These are phyloP conservation scores for Eidolon dupreanum DNA, from an alignment of 2,797 vertebrate species.

Conservation along the genomic window DNA sequence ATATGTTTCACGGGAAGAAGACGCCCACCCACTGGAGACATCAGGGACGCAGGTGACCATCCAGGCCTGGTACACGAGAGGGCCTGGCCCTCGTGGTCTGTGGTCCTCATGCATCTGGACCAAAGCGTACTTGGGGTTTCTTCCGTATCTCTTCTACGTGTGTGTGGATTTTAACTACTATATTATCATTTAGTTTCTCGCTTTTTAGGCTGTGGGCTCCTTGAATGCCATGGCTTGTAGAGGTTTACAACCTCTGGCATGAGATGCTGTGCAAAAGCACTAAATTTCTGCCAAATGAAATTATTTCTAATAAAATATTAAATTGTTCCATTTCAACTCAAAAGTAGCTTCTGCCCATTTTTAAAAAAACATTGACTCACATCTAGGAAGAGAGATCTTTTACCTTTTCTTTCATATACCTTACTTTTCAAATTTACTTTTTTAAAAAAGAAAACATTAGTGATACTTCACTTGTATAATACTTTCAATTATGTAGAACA, in stretches of 20 bases:
- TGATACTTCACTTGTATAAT: not conserved
- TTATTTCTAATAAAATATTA: slow-evolving; percentile 30
- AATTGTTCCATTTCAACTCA: not conserved
- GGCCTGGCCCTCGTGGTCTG: not conserved
- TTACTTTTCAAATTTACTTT: not conserved
- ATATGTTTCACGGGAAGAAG: not conserved
- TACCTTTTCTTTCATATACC: not conserved
- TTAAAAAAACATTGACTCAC: slow-evolving; percentile 4
- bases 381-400: not conserved
- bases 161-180: not conserved
- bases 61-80: not conserved
- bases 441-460: not conserved
- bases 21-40: not conserved
- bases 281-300: slow-evolving; percentile 1
- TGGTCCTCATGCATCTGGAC: not conserved
- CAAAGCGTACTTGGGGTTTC: not conserved
- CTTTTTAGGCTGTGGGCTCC: not conserved
- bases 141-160: not conserved
- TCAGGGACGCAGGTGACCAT: not conserved
- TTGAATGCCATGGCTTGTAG: not conserved
- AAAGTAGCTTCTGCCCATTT: not conserved
- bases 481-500: not conserved
- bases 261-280: not conserved
- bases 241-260: not conserved
- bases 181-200: not conserved